Conservation (phyloP, 2,797 vertebrate genomes). For the Oophaga sylvatica region DNA sequence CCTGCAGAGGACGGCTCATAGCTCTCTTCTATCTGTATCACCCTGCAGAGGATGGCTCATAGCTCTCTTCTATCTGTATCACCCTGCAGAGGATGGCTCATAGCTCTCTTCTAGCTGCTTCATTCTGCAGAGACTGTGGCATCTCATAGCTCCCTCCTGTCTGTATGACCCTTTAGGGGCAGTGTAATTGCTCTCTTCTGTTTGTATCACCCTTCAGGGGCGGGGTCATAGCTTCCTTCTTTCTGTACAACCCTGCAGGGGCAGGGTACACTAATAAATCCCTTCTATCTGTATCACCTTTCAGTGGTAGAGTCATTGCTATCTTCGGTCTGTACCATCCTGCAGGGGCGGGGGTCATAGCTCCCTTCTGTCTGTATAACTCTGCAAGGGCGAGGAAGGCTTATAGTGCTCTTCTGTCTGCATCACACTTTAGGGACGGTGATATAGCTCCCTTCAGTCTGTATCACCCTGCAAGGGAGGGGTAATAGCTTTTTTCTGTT, state of each 20-base stretch:
- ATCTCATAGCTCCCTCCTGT: background rate
- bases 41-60: too few species aligned
- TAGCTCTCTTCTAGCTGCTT: background rate
- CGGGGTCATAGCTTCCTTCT: background rate
- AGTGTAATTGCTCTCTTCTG: background rate
- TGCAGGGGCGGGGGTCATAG: too few species aligned
- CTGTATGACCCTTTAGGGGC: too few species aligned
- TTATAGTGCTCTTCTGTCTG: too few species aligned
- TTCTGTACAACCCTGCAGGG: background rate
- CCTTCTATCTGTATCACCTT: background rate
- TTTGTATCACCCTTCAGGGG: background rate
- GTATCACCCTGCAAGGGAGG: too few species aligned
- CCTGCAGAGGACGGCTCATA: background rate
- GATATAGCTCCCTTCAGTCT: too few species aligned
- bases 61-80: background rate
- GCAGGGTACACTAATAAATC: background rate
- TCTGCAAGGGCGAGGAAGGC: too few species aligned
- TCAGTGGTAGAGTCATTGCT: too few species aligned
- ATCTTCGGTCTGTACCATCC: too few species aligned
- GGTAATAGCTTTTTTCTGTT: background rate
- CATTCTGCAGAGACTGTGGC: constrained; percentile 8
- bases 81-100: background rate
- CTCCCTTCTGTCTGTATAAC: too few species aligned
- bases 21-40: too few species aligned
- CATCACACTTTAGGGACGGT: too few species aligned